A percentile compares a stretch with the other conserved stretches of the same genome.
Conservation (phyloP, 2,113 vertebrate species). For the Forbesichthys papilliferus region DNA sequence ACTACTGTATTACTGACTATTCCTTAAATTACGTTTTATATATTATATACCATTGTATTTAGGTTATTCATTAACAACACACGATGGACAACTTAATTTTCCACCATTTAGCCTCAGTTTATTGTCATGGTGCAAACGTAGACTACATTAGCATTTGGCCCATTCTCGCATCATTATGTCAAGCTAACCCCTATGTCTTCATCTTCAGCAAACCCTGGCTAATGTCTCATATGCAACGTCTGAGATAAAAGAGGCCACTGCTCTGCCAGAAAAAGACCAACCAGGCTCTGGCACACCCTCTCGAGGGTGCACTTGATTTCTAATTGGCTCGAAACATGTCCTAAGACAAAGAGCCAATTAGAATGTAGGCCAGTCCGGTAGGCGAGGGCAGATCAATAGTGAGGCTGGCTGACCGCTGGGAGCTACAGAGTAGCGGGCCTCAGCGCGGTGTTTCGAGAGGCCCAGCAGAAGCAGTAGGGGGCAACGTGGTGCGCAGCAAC, state of each 20-base stretch:
- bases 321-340: conserved; percentile 22
- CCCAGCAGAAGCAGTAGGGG: background rate
- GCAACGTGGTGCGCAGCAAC: background rate
- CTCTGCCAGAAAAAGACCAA: conserved; percentile 10
- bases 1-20: no score
- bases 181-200: no score
- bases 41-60: no score
- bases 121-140: no score
- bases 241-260: conserved; percentile 14
- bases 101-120: no score
- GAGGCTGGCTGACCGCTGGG: conserved; percentile 6
- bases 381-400: conserved; percentile 42
- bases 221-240: conserved; percentile 15
- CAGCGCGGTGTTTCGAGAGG: background rate
- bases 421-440: conserved; percentile 14
- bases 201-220: no score
- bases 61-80: no score
- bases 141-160: no score
- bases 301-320: conserved; percentile 40
- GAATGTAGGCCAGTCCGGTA: conserved; percentile 40
- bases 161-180: no score
- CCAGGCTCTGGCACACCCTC: conserved; percentile 18
- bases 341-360: conserved; percentile 32
- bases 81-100: no score
- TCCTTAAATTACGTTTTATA: no score